These are phyloP conservation scores for Rhegmatorhina hoffmannsi DNA, from an alignment of 2,113 vertebrate species.

Conservation along the genomic window DNA sequence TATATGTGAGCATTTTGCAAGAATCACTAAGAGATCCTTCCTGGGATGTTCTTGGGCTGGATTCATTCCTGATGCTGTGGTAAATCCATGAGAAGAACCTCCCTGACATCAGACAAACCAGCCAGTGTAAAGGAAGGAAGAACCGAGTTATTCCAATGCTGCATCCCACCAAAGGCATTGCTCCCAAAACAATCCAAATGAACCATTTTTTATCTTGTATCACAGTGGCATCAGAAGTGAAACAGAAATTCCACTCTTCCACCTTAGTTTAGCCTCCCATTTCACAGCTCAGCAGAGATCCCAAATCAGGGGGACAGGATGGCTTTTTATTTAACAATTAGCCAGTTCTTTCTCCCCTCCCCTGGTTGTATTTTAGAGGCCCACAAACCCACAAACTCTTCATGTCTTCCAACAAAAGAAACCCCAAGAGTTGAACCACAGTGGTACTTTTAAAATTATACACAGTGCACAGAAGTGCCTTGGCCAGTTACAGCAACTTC, in stretches of 20 bases:
- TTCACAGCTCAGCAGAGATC: not conserved
- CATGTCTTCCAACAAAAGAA: not conserved
- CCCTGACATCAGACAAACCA: not conserved
- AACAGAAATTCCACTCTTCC: not conserved
- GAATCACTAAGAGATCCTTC: not conserved
- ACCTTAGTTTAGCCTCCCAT: not conserved
- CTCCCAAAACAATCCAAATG: not conserved
- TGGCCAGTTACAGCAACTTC: not conserved
- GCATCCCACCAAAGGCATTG: not conserved
- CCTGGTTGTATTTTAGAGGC: not conserved
- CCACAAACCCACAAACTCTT: not conserved
- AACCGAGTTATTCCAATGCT: not conserved
- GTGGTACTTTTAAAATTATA: not conserved
- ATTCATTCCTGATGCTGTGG: not conserved
- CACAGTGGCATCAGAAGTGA: not conserved
- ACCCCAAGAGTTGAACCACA: fast-evolving
- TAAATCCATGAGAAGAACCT: not conserved
- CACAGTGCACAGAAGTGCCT: not conserved
- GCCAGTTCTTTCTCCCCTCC: not conserved
- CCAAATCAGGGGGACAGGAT: not conserved
- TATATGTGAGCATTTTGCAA: not conserved
- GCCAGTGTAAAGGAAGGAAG: not conserved
- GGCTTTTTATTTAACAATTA: not conserved
- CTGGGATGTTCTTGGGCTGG: not conserved
- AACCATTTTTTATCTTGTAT: not conserved